phyloP scores from a whole-genome alignment of 2,113 vertebrate genomes.

The Vulpes lagopus region DNA sequence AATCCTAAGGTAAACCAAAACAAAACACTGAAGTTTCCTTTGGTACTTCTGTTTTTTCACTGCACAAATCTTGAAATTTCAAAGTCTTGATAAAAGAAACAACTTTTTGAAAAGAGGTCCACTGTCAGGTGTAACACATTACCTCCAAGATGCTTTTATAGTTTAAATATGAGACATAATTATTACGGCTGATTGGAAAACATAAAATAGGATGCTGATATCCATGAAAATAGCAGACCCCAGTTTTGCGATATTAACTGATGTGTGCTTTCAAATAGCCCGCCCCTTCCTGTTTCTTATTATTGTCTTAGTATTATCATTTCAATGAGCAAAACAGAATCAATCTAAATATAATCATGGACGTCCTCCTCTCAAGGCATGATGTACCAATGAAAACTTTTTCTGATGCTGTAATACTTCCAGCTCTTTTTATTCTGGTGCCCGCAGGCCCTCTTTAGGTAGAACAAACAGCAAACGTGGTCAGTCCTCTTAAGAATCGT shows the following conservation, averaged over 20 bases:
- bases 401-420: neutral
- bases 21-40: neutral
- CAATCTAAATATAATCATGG: neutral
- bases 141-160: neutral
- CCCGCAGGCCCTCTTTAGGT: neutral
- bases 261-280: neutral
- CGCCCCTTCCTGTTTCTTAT: neutral
- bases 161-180: neutral
- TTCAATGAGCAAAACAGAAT: slow-evolving; percentile 14
- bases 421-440: neutral
- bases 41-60: neutral
- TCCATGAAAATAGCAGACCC: neutral
- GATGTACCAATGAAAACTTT: neutral
- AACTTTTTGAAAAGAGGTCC: neutral
- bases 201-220: neutral
- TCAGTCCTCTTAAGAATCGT: neutral
- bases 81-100: neutral
- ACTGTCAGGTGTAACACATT: neutral
- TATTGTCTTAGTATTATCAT: neutral
- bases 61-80: neutral
- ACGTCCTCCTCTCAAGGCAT: neutral
- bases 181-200: neutral
- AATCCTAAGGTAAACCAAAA: neutral
- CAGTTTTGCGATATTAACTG: neutral
- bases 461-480: neutral